Evolutionary conservation across 2,888 invertebrate genomes (phyloP).

Genomic region (Chorisops tibialis): DNA sequence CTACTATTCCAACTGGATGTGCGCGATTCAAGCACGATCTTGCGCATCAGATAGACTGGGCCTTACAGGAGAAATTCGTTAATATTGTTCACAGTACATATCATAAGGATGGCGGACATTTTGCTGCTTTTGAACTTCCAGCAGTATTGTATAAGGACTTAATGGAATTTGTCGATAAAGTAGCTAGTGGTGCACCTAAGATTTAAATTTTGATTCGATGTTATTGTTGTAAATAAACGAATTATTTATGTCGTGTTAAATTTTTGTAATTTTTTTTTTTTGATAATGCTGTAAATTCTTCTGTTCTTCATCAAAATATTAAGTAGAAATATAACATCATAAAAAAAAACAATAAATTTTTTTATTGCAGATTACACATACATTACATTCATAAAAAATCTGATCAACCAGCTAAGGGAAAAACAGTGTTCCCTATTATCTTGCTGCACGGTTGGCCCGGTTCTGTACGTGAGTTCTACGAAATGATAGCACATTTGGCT

Average conservation of each 20-base stretch:
- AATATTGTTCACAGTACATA: slow-evolving; percentile 68
- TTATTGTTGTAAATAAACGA: no score
- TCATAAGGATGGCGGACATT: slow-evolving; percentile 75
- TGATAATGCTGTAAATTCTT: neutral
- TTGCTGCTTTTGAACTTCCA: slow-evolving; percentile 79
- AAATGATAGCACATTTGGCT: slow-evolving; percentile 64
- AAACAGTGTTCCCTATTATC: slow-evolving; percentile 63
- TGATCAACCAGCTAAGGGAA: slow-evolving; percentile 45
- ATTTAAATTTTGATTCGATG: no score
- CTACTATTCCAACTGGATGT: slow-evolving; percentile 69
- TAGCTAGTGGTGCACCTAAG: no score
- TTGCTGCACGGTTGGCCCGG: slow-evolving; percentile 86
- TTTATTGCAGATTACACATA: slow-evolving; percentile 53
- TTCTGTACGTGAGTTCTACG: slow-evolving; percentile 75
- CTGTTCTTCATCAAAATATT: neutral
- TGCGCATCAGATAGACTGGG: slow-evolving; percentile 57
- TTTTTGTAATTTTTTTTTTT: no score
- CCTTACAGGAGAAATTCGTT: slow-evolving; percentile 59
- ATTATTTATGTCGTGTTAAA: no score
- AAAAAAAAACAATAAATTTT: neutral
- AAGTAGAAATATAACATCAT: neutral
- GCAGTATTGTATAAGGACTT: slow-evolving; percentile 68
- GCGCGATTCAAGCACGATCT: slow-evolving; percentile 72
- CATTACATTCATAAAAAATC: slow-evolving; percentile 69
- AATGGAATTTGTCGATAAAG: slow-evolving; percentile 57